Conservation (phyloP, 2,113 vertebrate species). For the Syngnathus typhle region DNA sequence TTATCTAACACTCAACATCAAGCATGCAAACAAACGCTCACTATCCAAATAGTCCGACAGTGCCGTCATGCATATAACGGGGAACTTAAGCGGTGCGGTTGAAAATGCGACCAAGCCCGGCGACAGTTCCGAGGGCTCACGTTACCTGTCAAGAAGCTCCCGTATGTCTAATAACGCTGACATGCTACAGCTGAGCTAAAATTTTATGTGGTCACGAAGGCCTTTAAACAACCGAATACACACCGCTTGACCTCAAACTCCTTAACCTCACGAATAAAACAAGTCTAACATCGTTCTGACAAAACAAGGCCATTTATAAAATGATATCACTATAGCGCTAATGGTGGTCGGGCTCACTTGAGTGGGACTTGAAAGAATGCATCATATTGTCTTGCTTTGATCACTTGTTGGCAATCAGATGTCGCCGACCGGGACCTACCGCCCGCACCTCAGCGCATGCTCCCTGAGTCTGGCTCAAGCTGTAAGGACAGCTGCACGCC, state of each 20-base stretch:
- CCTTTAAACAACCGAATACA: background rate
- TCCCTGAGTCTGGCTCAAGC: too few relatives aligned
- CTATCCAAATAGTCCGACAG: conserved; percentile 61
- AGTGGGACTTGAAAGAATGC: too few relatives aligned
- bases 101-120: conserved; percentile 45
- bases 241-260: background rate
- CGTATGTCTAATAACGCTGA: conserved; percentile 65
- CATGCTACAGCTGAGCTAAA: conserved; percentile 16
- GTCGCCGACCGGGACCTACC: too few relatives aligned
- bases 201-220: background rate
- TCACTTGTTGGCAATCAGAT: too few relatives aligned
- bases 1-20: conserved; percentile 53
- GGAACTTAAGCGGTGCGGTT: conserved; percentile 32
- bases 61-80: conserved; percentile 64
- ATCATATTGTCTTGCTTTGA: too few relatives aligned
- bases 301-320: background rate
- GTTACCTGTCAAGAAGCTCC: conserved; percentile 62
- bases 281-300: background rate
- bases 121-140: conserved; percentile 41
- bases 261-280: background rate
- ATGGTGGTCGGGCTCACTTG: too few relatives aligned
- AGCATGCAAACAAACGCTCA: conserved; percentile 62
- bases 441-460: too few relatives aligned
- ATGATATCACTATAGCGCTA: background rate
- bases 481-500: too few relatives aligned